Conservation (phyloP, 2,888 invertebrate genomes). For the Protophormia terraenovae region DNA sequence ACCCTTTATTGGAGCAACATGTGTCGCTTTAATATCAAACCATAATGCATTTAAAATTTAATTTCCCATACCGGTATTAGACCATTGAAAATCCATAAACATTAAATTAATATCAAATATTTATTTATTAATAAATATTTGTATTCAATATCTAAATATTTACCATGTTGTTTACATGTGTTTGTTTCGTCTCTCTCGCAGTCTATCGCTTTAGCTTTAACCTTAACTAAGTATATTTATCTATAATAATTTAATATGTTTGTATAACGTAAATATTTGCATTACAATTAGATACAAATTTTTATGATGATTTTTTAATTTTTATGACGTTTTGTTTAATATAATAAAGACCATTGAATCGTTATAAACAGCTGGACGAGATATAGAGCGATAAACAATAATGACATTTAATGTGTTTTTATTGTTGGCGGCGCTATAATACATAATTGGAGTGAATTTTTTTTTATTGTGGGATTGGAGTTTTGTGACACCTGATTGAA, state of each 20-base stretch:
- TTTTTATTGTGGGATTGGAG: not conserved
- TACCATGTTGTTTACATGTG: conserved; percentile 8
- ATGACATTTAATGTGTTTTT: conserved; percentile 36
- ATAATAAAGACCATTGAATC: not conserved
- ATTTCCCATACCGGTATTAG: not conserved
- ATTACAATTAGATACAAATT: conserved; percentile 39
- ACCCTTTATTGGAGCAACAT: not conserved
- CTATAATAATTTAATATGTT: not conserved
- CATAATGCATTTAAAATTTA: not conserved
- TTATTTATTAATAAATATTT: conserved; percentile 11
- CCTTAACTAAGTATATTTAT: not conserved
- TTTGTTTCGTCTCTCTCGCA: too few relatives aligned
- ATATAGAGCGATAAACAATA: conserved; percentile 29
- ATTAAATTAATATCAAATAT: not conserved
- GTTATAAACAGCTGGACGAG: not conserved
- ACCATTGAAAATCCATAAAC: conserved; percentile 22
- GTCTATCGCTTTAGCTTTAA: not conserved
- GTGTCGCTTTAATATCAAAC: too few relatives aligned
- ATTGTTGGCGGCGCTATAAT: not conserved
- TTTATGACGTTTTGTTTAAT: not conserved
- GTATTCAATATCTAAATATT: not conserved
- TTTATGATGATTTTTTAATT: conserved; percentile 18
- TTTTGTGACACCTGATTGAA: conserved; percentile 27
- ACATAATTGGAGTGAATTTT: not conserved
- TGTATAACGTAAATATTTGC: conserved; percentile 45